These are phyloP conservation scores for Microplitis mediator DNA, from an alignment of 1,140 invertebrate species.

Conservation along the genomic window DNA sequence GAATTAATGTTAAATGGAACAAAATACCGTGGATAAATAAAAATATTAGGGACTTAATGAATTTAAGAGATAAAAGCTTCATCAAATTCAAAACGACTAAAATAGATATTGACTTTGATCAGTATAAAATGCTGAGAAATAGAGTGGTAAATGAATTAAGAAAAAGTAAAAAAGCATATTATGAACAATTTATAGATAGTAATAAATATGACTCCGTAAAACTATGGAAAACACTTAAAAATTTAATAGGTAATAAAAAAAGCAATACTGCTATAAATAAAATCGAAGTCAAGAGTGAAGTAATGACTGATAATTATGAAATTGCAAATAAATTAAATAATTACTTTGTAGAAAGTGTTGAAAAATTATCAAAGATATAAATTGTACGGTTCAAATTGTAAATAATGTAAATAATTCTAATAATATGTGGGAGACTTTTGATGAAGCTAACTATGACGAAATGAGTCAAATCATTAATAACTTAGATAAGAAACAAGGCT, in stretches of 20 bases:
- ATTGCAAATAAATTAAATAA: not conserved
- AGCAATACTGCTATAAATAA: not conserved
- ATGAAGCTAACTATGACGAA: no score
- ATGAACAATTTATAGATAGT: constrained; percentile 8
- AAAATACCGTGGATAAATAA: not conserved
- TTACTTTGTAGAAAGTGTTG: not conserved
- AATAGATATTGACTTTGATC: not conserved
- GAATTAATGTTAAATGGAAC: not conserved
- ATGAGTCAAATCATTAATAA: no score
- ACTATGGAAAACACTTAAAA: constrained; percentile 14
- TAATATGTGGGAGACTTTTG: not conserved
- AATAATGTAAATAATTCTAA: constrained; percentile 13
- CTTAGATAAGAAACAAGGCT: no score
- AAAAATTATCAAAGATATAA: not conserved
- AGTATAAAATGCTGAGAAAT: not conserved
- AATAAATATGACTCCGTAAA: not conserved
- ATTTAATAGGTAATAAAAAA: constrained; percentile 12
- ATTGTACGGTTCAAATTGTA: no score
- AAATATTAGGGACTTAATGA: no score
- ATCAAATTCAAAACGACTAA: not conserved
- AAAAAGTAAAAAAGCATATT: constrained; percentile 7
- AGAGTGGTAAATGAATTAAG: not conserved
- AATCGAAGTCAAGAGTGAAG: not conserved
- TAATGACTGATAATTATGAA: not conserved
- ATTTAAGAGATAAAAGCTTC: not conserved